Conservation (phyloP, 23 tunicate genomes). For the Ciona savignyi region DNA sequence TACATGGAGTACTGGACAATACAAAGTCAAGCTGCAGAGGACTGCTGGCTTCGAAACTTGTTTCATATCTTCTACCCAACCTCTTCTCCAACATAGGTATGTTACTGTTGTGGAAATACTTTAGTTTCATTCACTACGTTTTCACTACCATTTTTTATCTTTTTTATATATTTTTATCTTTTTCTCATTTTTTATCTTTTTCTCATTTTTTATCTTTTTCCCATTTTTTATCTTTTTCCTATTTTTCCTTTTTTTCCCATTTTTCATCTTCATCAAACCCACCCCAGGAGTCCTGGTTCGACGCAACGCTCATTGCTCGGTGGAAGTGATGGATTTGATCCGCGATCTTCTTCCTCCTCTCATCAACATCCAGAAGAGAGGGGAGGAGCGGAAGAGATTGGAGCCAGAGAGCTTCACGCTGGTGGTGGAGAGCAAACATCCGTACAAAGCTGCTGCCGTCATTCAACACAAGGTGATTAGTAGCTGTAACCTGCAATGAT, state of each 20-base stretch:
- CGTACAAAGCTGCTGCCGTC: slow-evolving; percentile 51
- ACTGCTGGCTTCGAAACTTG: slow-evolving; percentile 25
- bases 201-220: no score
- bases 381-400: slow-evolving; percentile 1
- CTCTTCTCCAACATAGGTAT: slow-evolving; percentile 48
- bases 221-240: no score
- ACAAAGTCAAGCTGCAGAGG: background rate
- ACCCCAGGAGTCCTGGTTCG: slow-evolving; percentile 31
- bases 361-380: slow-evolving; percentile 30
- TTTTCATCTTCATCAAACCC: no score
- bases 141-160: no score
- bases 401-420: slow-evolving; percentile 20
- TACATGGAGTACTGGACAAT: no score
- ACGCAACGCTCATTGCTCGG: slow-evolving; percentile 32
- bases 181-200: no score
- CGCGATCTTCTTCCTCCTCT: slow-evolving; percentile 48
- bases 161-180: no score
- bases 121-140: no score
- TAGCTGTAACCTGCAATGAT: background rate
- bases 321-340: slow-evolving; percentile 51
- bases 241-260: no score
- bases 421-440: slow-evolving; percentile 65
- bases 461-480: slow-evolving; percentile 32
- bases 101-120: no score
- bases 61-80: slow-evolving; percentile 35